Conservation (phyloP, 2,888 invertebrate genomes). For the Phytoseiulus persimilis region DNA sequence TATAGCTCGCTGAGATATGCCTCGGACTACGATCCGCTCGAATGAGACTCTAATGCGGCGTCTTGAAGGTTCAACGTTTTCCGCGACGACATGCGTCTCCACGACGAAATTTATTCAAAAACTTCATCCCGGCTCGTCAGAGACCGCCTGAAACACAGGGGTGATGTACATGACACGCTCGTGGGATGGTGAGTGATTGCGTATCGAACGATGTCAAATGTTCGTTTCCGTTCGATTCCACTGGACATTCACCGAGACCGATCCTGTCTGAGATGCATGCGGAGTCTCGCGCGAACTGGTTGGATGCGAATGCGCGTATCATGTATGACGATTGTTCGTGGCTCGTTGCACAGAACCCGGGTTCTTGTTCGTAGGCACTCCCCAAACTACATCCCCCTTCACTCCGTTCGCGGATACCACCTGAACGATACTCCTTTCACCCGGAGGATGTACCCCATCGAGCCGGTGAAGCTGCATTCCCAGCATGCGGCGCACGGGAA, state of each 20-base stretch:
- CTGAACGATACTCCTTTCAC: background rate
- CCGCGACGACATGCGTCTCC: conserved; percentile 15
- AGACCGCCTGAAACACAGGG: background rate
- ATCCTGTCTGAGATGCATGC: background rate
- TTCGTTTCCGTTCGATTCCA: no score
- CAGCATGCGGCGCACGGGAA: conserved; percentile 38
- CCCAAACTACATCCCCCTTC: conserved; percentile 27
- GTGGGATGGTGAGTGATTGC: background rate
- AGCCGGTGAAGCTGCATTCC: conserved; percentile 25
- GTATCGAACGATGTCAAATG: no score
- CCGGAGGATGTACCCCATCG: conserved; percentile 35
- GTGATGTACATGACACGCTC: conserved; percentile 7
- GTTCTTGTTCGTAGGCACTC: conserved; percentile 14
- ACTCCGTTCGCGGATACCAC: conserved; percentile 22
- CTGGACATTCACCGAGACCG: background rate
- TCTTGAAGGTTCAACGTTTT: conserved; percentile 14
- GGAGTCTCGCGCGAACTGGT: background rate
- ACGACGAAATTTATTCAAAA: conserved; percentile 18
- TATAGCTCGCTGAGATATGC: background rate
- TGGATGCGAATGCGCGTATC: background rate
- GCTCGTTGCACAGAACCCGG: background rate
- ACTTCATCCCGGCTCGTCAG: conserved; percentile 10
- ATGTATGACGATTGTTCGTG: background rate
- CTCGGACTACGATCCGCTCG: background rate
- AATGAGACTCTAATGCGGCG: background rate